Percentiles rank a stretch among this genome's conserved stretches.
phyloP scores from a whole-genome alignment of 2,888 invertebrate genomes.

The Autographa pulchrina region DNA sequence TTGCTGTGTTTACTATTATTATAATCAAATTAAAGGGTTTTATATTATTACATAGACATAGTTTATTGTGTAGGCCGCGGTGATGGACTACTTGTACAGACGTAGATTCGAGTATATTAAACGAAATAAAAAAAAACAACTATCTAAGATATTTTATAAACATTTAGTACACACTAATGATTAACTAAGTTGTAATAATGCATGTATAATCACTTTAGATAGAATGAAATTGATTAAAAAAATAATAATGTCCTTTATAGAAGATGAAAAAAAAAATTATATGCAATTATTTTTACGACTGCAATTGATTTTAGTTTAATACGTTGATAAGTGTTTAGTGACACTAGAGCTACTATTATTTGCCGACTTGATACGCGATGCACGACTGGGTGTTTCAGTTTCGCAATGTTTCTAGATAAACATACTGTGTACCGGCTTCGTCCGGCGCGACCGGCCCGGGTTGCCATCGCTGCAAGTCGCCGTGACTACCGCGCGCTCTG shows the following conservation, averaged over 20 bases:
- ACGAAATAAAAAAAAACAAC: conserved; percentile 69
- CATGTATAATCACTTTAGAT: conserved; percentile 83
- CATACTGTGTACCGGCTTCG: conserved; percentile 45
- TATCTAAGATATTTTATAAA: conserved; percentile 80
- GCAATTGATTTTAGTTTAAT: conserved; percentile 68
- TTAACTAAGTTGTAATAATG: conserved; percentile 76
- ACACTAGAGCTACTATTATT: conserved; percentile 64
- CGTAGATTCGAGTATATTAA: conserved; percentile 78
- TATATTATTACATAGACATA: conserved; percentile 76
- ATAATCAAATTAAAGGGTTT: conserved; percentile 75
- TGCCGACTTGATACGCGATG: conserved; percentile 60
- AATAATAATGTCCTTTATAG: conserved; percentile 65
- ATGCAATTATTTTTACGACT: conserved; percentile 70
- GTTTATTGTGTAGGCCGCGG: conserved; percentile 79
- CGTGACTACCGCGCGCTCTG: conserved; percentile 48
- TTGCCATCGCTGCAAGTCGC: conserved; percentile 15
- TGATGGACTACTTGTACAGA: conserved; percentile 82
- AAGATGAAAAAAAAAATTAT: conserved; percentile 59
- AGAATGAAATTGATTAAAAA: conserved; percentile 77
- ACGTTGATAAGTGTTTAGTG: conserved; percentile 69
- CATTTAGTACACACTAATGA: conserved; percentile 81
- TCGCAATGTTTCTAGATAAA: conserved; percentile 48
- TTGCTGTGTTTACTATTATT: conserved; percentile 79
- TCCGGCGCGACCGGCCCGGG: conserved; percentile 57
- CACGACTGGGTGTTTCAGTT: conserved; percentile 58